These are phyloP conservation scores for Thumatha senex DNA, from an alignment of 2,888 invertebrate species.

Conservation along the genomic window DNA sequence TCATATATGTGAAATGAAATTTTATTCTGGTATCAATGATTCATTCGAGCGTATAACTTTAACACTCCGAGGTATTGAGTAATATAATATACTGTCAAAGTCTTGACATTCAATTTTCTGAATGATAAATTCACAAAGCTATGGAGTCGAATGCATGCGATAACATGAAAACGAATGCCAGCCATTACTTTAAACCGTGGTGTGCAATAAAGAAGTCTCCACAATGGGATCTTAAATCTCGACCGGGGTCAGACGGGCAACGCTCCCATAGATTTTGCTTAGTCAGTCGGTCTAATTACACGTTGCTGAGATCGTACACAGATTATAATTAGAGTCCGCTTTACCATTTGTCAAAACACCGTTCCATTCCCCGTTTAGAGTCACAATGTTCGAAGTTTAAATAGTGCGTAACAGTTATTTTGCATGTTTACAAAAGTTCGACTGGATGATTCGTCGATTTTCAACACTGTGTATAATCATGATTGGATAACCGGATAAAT, in stretches of 20 bases:
- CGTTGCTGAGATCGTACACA: constrained; percentile 46
- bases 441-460: constrained; percentile 38
- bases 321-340: constrained; percentile 48
- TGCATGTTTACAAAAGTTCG: constrained; percentile 37
- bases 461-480: constrained; percentile 44
- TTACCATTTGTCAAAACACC: constrained; percentile 57
- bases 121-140: constrained; percentile 54
- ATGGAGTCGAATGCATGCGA: constrained; percentile 43
- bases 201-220: constrained; percentile 54
- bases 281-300: constrained; percentile 67
- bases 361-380: constrained; percentile 29
- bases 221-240: constrained; percentile 59
- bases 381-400: constrained; percentile 31
- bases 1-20: constrained; percentile 29
- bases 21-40: constrained; percentile 37
- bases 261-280: constrained; percentile 64
- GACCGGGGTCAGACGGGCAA: constrained; percentile 46
- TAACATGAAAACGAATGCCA: constrained; percentile 48
- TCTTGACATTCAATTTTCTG: constrained; percentile 62
- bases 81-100: constrained; percentile 54
- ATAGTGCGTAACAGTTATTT: constrained; percentile 34
- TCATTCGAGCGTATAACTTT: constrained; percentile 43
- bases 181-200: constrained; percentile 50
- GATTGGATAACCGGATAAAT: constrained; percentile 37
- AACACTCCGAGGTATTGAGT: constrained; percentile 47